phyloP scores from a whole-genome alignment of 2,888 invertebrate genomes.

The Rhimphoctona megacephalus region DNA sequence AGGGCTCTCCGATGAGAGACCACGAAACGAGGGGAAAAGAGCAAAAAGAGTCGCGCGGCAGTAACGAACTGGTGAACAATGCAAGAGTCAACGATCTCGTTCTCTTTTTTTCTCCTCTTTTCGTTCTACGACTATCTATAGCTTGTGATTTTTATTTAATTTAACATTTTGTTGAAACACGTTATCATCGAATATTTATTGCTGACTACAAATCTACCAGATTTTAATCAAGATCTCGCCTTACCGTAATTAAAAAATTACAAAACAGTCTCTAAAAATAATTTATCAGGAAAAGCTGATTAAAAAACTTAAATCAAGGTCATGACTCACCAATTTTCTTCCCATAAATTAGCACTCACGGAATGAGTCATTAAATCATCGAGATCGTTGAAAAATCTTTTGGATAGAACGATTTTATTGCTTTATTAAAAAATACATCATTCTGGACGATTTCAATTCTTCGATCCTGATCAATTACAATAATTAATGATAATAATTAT shows the following conservation, averaged over 20 bases:
- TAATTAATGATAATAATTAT: too few relatives aligned
- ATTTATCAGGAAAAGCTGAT: background rate
- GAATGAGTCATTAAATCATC: background rate
- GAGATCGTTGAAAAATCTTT: background rate
- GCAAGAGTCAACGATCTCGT: constrained; percentile 41
- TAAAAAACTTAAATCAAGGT: background rate
- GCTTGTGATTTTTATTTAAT: background rate
- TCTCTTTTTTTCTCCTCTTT: background rate
- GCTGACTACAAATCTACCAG: background rate
- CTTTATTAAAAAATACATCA: too few relatives aligned
- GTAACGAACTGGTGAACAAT: constrained; percentile 38
- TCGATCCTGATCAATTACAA: too few relatives aligned
- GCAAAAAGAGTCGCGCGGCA: constrained; percentile 10
- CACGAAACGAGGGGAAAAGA: constrained; percentile 8
- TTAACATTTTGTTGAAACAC: background rate
- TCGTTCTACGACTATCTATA: background rate
- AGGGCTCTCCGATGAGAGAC: constrained; percentile 26
- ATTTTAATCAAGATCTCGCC: background rate
- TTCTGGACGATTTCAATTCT: too few relatives aligned
- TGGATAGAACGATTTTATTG: background rate
- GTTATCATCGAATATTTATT: background rate
- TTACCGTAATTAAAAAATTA: background rate
- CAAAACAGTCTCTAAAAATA: background rate
- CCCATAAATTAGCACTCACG: background rate
- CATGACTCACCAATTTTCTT: background rate